Base-by-base conservation (phyloP, 2,797 vertebrate genomes). In the Champsocephalus esox region DNA sequence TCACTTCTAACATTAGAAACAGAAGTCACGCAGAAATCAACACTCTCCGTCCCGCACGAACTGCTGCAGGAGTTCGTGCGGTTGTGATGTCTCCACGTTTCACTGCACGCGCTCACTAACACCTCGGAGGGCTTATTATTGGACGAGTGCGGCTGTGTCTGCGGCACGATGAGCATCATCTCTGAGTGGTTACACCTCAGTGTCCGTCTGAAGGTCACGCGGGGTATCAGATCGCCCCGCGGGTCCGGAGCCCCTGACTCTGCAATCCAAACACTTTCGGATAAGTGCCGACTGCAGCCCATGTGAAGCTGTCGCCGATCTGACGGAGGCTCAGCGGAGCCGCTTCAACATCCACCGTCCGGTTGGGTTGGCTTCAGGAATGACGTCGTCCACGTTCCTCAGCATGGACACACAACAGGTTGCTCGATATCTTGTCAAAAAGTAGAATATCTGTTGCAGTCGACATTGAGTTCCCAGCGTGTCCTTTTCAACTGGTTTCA, bases 201-300 rank as follows among this genome's bases (percentile, higher is more conserved):
- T 58, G 41, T 79, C 55, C 19, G n/a, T 59, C 3, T 69, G 62
- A 60, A 67, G 63, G 62, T 64, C 76, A 73, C 24, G 46, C 34
- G 21, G 61, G 21, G 38, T 58, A 38, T 44, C 56, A 59, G 34
- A 38, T 8, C 1, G 2, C 8, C 1, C 8, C 5, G 8, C 8
- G 34, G 8, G 56, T 74, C 56, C 50, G 66, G 32, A 54, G 41
- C 55, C 19, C 9, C 28, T 19, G 19, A 44, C 3, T 38, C 10
- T 50, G 19, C 24, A 5, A 16, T 52, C 17, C 32, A 38, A 43
- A 50, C 0, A n/a, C 28, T 10, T 46, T 38, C 28, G 11, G 19
- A 19, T 43, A 14, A 9, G 44, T 56, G 34, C 34, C 34, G 8
- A 6, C 34, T 38, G 34, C 34, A 38, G 8, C 5, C 2, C 19